phyloP scores from a whole-genome alignment of 2,797 vertebrate species.

The Muscicapa comitata region DNA sequence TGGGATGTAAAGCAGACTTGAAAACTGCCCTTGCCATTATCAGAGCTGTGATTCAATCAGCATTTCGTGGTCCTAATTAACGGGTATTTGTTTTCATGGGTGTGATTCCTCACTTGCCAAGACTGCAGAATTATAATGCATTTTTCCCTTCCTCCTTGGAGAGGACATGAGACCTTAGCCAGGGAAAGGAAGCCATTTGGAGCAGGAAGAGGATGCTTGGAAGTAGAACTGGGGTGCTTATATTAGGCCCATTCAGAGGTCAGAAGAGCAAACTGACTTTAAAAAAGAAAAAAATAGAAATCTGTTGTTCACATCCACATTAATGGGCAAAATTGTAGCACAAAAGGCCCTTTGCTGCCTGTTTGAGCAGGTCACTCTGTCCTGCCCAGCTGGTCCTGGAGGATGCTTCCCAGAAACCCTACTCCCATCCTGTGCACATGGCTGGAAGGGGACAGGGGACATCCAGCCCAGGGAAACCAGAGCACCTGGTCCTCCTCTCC shows the following conservation, averaged over 20 bases:
- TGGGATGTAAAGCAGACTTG: background rate
- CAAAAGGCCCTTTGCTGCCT: background rate
- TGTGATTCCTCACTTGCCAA: conserved; percentile 32
- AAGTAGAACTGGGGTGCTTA: background rate
- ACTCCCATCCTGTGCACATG: accelerated
- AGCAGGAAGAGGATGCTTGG: conserved; percentile 66
- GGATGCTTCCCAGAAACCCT: background rate
- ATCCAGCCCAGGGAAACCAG: background rate
- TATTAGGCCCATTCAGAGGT: background rate
- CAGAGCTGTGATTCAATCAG: background rate
- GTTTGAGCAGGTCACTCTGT: background rate
- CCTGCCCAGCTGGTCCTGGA: background rate
- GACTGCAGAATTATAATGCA: background rate
- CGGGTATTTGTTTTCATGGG: background rate
- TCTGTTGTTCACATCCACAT: background rate
- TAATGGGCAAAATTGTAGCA: background rate
- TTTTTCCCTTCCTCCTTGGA: conserved; percentile 15
- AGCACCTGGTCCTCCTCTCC: background rate
- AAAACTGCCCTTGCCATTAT: background rate
- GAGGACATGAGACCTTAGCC: background rate
- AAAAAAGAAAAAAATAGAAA: too few relatives aligned
- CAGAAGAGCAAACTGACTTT: background rate
- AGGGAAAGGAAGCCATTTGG: conserved; percentile 60
- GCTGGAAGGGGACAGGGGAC: background rate
- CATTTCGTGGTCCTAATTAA: conserved; percentile 4